Percentiles rank a stretch among this genome's conserved stretches.
phyloP scores from a whole-genome alignment of 2,113 vertebrate genomes.

The Micronycteris hirsuta region DNA sequence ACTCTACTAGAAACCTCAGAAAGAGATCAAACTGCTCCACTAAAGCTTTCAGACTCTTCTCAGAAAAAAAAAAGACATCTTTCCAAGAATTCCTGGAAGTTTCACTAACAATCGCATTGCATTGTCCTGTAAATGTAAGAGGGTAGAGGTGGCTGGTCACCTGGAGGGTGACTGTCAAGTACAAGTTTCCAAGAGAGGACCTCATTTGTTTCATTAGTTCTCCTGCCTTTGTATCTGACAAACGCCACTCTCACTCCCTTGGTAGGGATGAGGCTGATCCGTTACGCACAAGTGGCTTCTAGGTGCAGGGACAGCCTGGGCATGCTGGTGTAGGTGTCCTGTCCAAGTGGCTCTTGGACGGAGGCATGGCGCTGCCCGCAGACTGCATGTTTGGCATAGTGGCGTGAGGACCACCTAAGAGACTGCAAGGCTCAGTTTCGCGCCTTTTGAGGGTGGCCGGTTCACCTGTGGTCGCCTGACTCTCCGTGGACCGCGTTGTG shows the following conservation, averaged over 20 bases:
- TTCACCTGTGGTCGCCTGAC: constrained; percentile 88
- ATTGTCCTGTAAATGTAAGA: constrained; percentile 96
- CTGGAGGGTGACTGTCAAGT: constrained; percentile 93
- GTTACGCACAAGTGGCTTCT: constrained; percentile 94
- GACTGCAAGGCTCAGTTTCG: constrained; percentile 89
- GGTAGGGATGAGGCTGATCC: constrained; percentile 93
- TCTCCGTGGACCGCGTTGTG: constrained; percentile 94
- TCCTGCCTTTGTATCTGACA: constrained; percentile 90
- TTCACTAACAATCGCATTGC: constrained; percentile 94
- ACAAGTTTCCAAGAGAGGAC: constrained; percentile 96
- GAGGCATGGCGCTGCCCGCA: constrained; percentile 86
- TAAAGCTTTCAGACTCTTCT: constrained; percentile 93
- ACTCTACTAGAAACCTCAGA: constrained; percentile 96
- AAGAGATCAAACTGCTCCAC: constrained; percentile 96
- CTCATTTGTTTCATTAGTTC: constrained; percentile 96
- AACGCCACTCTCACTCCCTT: constrained; percentile 92
- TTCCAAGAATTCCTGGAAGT: constrained; percentile 94
- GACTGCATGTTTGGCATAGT: constrained; percentile 89
- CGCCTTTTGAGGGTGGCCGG: constrained; percentile 89
- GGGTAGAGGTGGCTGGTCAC: constrained; percentile 91
- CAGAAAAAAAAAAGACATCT: constrained; percentile 91
- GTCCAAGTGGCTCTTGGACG: constrained; percentile 90
- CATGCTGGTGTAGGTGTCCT: constrained; percentile 87
- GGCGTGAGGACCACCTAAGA: constrained; percentile 90
- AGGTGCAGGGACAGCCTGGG: constrained; percentile 93